Conservation (phyloP, 2,888 invertebrate genomes). For the Drosophila suboccidentalis region DNA sequence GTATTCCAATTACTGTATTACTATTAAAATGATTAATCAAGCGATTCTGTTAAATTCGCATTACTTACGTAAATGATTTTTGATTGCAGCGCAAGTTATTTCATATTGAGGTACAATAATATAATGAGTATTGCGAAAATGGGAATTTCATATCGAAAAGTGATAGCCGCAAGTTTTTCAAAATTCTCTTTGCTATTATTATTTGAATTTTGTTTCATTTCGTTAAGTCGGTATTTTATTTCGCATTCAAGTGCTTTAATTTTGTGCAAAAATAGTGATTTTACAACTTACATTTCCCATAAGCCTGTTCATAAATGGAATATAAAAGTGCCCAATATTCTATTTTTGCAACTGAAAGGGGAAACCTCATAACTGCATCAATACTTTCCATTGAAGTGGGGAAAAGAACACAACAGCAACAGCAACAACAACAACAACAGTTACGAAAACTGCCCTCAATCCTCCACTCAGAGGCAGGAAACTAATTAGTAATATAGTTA, state of each 20-base stretch:
- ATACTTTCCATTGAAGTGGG: conserved; percentile 71
- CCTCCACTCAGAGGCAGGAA: conserved; percentile 46
- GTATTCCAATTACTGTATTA: not conserved
- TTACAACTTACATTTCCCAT: not conserved
- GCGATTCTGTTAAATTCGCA: not conserved
- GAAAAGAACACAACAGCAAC: conserved; percentile 18
- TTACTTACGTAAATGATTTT: not conserved
- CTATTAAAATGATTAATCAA: not conserved
- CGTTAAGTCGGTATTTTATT: not conserved
- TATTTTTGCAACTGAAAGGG: conserved; percentile 14
- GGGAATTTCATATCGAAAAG: not conserved
- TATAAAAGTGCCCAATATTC: conserved; percentile 14
- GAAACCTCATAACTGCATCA: conserved; percentile 67
- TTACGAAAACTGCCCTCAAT: conserved; percentile 1
- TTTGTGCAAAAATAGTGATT: conserved; percentile 1
- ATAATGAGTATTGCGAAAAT: not conserved
- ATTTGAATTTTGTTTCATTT: not conserved
- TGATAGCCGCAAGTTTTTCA: not conserved
- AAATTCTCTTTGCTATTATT: not conserved
- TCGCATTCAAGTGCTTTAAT: not conserved
- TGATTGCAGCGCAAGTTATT: not conserved
- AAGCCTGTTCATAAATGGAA: not conserved
- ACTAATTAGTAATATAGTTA: conserved; percentile 72
- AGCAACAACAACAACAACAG: conserved; percentile 8
- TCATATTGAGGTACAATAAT: not conserved